These are phyloP conservation scores for Strongylocentrotus purpuratus DNA, from an alignment of 35 echinoderm and acorn worm genomes.

Conservation along the genomic window DNA sequence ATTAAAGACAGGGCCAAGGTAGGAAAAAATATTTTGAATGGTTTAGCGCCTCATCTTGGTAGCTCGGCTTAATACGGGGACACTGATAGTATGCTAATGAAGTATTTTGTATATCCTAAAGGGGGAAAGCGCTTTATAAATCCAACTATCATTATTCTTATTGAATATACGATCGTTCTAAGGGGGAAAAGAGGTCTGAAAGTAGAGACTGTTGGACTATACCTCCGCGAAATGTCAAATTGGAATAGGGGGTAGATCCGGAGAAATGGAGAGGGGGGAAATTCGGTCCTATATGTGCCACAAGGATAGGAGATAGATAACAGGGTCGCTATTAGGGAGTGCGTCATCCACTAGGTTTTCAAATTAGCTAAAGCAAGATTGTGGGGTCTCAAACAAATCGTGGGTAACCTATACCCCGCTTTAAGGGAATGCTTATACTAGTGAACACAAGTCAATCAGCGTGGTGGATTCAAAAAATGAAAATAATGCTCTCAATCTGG, in stretches of 20 bases:
- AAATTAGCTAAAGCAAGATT: not conserved
- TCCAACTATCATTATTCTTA: too few relatives aligned
- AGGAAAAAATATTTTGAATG: too few relatives aligned
- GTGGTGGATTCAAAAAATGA: not conserved
- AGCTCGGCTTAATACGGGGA: too few relatives aligned
- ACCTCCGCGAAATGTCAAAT: not conserved
- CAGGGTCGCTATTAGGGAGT: not conserved
- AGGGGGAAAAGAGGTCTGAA: not conserved
- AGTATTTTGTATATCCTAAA: too few relatives aligned
- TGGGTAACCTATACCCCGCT: not conserved
- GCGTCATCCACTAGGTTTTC: not conserved
- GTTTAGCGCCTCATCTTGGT: too few relatives aligned
- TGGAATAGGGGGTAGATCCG: not conserved
- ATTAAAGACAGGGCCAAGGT: too few relatives aligned
- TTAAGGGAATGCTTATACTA: not conserved
- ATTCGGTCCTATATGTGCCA: not conserved
- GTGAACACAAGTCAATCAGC: not conserved
- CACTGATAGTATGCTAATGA: too few relatives aligned
- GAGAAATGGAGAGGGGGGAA: conserved; percentile 1
- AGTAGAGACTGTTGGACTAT: not conserved
- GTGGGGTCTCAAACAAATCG: not conserved
- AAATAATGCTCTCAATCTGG: not conserved
- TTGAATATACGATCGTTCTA: too few relatives aligned
- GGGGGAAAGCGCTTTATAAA: too few relatives aligned
- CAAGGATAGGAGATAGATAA: not conserved